These are phyloP conservation scores for Diplolepis rosae DNA, from an alignment of 2,888 invertebrate genomes.

Conservation along the genomic window DNA sequence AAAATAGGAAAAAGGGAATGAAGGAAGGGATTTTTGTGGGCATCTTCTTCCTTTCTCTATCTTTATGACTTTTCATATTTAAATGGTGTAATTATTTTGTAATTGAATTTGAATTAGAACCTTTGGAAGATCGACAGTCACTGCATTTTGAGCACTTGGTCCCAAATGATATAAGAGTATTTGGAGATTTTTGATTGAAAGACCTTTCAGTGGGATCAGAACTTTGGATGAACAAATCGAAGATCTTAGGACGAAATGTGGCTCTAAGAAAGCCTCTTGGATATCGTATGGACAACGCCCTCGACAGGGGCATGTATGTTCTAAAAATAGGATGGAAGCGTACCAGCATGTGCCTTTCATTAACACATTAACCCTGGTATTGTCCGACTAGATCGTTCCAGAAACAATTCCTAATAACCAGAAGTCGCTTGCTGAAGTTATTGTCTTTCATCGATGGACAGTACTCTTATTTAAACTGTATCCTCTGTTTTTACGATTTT, in stretches of 20 bases:
- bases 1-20: no score
- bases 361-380: neutral
- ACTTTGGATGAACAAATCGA: slow-evolving; percentile 35
- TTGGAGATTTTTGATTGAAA: slow-evolving; percentile 33
- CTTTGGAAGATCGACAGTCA: neutral
- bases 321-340: slow-evolving; percentile 18
- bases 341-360: slow-evolving; percentile 23
- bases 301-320: neutral
- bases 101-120: no score
- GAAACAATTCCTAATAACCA: slow-evolving; percentile 32
- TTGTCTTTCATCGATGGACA: slow-evolving; percentile 40
- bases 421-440: slow-evolving; percentile 31
- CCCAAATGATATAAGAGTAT: slow-evolving; percentile 32
- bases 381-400: slow-evolving; percentile 8
- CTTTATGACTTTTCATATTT: no score
- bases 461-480: slow-evolving; percentile 32
- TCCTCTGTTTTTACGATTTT: slow-evolving; percentile 33
- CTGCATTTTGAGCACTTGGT: slow-evolving; percentile 32
- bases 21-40: no score
- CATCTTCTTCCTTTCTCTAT: no score
- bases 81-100: no score
- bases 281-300: slow-evolving; percentile 8
- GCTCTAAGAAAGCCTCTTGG: slow-evolving; percentile 5
- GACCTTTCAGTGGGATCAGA: slow-evolving; percentile 32
- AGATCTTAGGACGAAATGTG: slow-evolving; percentile 13